Conservation (phyloP, 2,113 vertebrate genomes). For the Centropristis striata region DNA sequence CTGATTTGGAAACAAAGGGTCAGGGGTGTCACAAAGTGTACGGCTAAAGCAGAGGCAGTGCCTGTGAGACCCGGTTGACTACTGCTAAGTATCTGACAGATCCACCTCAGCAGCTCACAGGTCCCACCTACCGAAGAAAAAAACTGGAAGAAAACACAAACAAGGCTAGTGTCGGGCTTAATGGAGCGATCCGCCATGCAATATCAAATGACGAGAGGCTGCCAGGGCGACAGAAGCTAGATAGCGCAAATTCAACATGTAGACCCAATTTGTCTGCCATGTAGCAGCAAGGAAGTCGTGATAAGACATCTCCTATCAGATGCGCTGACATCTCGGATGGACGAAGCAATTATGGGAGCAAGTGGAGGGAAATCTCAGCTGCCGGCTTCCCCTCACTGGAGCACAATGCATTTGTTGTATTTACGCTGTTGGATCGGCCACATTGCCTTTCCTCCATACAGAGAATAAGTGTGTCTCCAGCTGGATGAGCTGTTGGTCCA, state of each 20-base stretch:
- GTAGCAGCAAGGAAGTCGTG: constrained; percentile 55
- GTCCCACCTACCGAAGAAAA: constrained; percentile 32
- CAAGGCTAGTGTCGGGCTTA: constrained; percentile 34
- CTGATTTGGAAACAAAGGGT: constrained; percentile 83
- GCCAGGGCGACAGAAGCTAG: constrained; percentile 56
- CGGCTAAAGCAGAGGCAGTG: constrained; percentile 37
- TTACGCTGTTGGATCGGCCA: constrained; percentile 51
- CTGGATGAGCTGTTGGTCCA: constrained; percentile 45
- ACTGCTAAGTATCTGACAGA: constrained; percentile 72
- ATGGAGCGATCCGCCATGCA: constrained; percentile 41
- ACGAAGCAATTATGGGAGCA: constrained; percentile 79
- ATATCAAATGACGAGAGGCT: constrained; percentile 60
- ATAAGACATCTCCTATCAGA: constrained; percentile 79
- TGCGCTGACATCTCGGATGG: constrained; percentile 72
- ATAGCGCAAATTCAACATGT: constrained; percentile 53
- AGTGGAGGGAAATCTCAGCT: constrained; percentile 64
- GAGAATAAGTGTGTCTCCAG: constrained; percentile 13
- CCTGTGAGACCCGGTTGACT: constrained; percentile 8
- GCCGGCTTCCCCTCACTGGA: constrained; percentile 39
- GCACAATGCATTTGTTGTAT: constrained; percentile 58
- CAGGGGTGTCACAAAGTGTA: constrained; percentile 52
- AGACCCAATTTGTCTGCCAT: constrained; percentile 76
- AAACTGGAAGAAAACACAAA: constrained; percentile 40
- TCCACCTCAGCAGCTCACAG: constrained; percentile 36
- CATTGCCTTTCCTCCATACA: constrained; percentile 9